These are phyloP conservation scores for Potorous gilbertii DNA, from an alignment of 2,797 vertebrate species.

Conservation along the genomic window DNA sequence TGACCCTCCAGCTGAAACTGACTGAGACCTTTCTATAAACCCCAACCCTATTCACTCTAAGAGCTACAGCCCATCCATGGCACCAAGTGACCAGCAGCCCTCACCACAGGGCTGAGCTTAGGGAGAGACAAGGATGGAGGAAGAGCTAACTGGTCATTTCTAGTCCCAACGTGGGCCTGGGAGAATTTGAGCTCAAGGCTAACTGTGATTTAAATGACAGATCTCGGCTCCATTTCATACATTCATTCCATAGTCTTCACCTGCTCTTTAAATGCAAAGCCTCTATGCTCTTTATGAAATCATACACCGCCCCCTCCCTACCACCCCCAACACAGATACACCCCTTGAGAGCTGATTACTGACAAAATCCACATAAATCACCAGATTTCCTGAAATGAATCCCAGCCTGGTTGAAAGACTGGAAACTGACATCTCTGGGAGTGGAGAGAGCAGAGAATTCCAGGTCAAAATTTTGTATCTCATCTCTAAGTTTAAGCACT, in stretches of 20 bases:
- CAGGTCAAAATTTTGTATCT: neutral
- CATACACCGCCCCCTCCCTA: neutral
- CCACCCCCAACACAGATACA: neutral
- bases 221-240: slow-evolving; percentile 37
- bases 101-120: neutral
- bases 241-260: slow-evolving; percentile 64
- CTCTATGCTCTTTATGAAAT: slow-evolving; percentile 62
- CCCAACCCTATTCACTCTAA: neutral
- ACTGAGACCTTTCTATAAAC: neutral
- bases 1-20: neutral
- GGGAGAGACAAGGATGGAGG: slow-evolving; percentile 39
- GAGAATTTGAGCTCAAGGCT: slow-evolving; percentile 69
- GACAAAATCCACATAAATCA: neutral
- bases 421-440: neutral
- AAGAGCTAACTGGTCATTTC: slow-evolving; percentile 65
- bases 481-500: neutral
- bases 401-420: neutral
- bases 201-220: slow-evolving; percentile 64
- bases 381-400: neutral
- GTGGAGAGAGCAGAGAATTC: neutral
- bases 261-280: slow-evolving; percentile 66
- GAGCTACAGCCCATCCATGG: slow-evolving; percentile 22
- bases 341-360: neutral
- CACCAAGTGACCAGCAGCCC: slow-evolving; percentile 26
- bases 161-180: slow-evolving; percentile 42